Base-by-base conservation (phyloP, 2,797 vertebrate species). In the Sparus aurata region DNA sequence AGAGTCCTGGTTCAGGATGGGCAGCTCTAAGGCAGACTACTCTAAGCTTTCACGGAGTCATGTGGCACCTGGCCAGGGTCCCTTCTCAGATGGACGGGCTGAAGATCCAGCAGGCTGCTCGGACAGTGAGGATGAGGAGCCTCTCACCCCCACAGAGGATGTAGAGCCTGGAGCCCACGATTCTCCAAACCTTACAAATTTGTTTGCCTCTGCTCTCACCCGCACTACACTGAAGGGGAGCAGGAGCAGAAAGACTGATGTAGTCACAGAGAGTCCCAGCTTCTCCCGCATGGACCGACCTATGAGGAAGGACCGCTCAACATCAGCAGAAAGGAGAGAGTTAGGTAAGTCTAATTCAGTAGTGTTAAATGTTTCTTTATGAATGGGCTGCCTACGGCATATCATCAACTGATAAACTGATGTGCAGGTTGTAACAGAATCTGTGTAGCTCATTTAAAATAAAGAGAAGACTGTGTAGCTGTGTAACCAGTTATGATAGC, bases 151-250 rank as follows among this genome's bases (percentile, higher is more conserved):
- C 57, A 87, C 86, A 2, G 94, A 94, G 59, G 95, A 95, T 27
- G 72, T 76, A 45, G 94, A 94, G 34, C 79, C 89, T 0, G 85
- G 86, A 68, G 73, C 77, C 67, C 93, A 83, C 1, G 84, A 91
- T 27, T 89, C 91, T 83, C 94, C 92, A 25, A 92, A 94, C 65
- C 97, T 97, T 82, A 99, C 98, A 34, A 99, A 99, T 84, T 95
- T 99, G 87, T 99, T 99, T 90, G 97, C 98, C 86, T 98, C 98
- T 88, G 98, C 98, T 93, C 97, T 99, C 91, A 98, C 96, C 49
- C 91, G 93, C 60, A 92, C 93, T 73, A 84, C 94, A 2, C 74
- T 94, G 71, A 95, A 92, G 34, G 95, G 95, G 20, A 94, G 96
- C 46, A 96, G 95, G 79, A 95, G 94, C 85, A 87, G 95, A 87